A percentile compares a stretch with the other conserved stretches of the same genome.
These are phyloP conservation scores for Leucophenga varia DNA, from an alignment of 1,140 invertebrate genomes.

Conservation along the genomic window DNA sequence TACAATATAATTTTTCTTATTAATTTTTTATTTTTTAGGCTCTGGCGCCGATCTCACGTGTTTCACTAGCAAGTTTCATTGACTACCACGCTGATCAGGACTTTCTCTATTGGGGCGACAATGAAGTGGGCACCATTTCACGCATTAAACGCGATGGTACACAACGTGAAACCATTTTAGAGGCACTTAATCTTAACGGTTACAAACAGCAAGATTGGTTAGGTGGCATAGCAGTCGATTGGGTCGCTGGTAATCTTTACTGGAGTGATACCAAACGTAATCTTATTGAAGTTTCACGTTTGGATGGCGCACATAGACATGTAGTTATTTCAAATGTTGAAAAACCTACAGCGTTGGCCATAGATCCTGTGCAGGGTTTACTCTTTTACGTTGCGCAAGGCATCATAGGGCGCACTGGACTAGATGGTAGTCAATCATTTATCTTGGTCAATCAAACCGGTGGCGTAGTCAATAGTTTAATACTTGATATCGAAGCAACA, in stretches of 20 bases:
- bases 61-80: constrained; percentile 73
- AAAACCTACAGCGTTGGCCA: constrained; percentile 67
- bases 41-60: constrained; percentile 75
- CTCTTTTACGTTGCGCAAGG: constrained; percentile 84
- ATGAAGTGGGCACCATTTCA: constrained; percentile 71
- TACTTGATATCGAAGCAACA: constrained; percentile 70
- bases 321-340: constrained; percentile 73
- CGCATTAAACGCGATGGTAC: constrained; percentile 79
- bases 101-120: constrained; percentile 80
- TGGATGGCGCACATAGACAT: constrained; percentile 79
- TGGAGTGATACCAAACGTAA: constrained; percentile 87
- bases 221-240: constrained; percentile 75
- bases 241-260: constrained; percentile 84
- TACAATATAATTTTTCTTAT: not conserved
- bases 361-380: constrained; percentile 66
- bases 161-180: constrained; percentile 61
- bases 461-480: constrained; percentile 64
- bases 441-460: constrained; percentile 57
- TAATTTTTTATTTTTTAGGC: constrained; percentile 49
- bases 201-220: constrained; percentile 50
- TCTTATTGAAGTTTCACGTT: constrained; percentile 79
- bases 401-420: constrained; percentile 73
- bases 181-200: constrained; percentile 59
- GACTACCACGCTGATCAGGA: constrained; percentile 74
- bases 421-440: constrained; percentile 70